Percentiles rank a stretch among this genome's conserved stretches.
These are phyloP conservation scores for Iselma pallidipennis DNA, from an alignment of 2,888 invertebrate species.

Conservation along the genomic window DNA sequence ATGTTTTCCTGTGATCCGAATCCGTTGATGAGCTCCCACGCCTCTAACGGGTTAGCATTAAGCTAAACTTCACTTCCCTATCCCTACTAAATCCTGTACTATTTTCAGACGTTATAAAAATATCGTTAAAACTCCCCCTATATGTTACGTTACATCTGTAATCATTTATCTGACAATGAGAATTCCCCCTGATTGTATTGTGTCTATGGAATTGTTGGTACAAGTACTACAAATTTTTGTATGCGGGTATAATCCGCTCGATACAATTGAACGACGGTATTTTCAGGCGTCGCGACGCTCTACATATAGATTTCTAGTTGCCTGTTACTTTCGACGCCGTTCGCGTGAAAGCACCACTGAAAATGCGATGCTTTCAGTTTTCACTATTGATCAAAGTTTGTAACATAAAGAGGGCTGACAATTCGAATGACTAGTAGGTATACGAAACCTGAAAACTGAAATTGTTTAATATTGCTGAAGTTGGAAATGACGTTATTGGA, in stretches of 20 bases:
- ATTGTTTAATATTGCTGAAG: too few relatives aligned
- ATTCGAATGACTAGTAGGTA: not conserved
- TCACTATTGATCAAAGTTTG: conserved; percentile 18
- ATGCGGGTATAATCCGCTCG: conserved; percentile 24
- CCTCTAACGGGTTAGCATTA: conserved; percentile 26
- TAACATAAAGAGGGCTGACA: conserved; percentile 1
- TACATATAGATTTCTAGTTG: conserved; percentile 36
- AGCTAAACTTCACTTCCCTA: conserved; percentile 18
- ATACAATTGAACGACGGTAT: conserved; percentile 25
- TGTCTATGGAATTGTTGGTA: too few relatives aligned
- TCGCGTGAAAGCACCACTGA: conserved; percentile 43
- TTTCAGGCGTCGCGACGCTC: conserved; percentile 40
- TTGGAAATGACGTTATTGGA: too few relatives aligned
- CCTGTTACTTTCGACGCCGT: conserved; percentile 39
- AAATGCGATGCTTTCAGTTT: conserved; percentile 25
- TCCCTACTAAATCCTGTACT: too few relatives aligned
- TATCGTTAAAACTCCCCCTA: conserved; percentile 14
- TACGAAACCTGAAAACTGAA: too few relatives aligned
- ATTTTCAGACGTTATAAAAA: not conserved
- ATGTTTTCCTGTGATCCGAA: conserved; percentile 44
- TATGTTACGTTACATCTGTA: too few relatives aligned
- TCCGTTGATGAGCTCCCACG: conserved; percentile 46
- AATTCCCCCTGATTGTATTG: too few relatives aligned
- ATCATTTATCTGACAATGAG: too few relatives aligned
- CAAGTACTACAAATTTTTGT: conserved; percentile 12